Evolutionary conservation across 2,113 vertebrate species (phyloP).

Genomic region (Hippocampus guttulatus): DNA sequence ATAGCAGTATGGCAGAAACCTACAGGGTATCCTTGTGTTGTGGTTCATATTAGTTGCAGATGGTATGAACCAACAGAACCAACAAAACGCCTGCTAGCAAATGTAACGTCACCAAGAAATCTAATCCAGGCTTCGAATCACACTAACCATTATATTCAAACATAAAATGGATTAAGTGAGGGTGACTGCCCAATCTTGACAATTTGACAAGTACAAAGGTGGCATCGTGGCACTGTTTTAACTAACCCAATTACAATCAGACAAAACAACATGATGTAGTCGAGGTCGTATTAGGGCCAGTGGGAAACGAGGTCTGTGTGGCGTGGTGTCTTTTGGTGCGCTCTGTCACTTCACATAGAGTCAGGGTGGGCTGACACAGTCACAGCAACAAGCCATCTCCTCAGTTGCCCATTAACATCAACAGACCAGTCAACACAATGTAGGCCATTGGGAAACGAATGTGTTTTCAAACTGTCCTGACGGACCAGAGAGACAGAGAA

Average conservation of each 20-base stretch:
- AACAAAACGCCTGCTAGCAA: background rate
- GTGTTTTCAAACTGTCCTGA: conserved; percentile 6
- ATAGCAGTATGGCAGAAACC: background rate
- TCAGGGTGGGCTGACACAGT: conserved; percentile 36
- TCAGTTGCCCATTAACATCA: conserved; percentile 34
- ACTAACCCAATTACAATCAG: conserved; percentile 10
- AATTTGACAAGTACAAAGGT: background rate
- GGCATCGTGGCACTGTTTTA: background rate
- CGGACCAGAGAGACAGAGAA: too few relatives aligned
- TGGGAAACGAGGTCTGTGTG: conserved; percentile 47
- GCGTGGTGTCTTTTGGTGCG: conserved; percentile 55
- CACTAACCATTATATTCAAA: background rate
- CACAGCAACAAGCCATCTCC: conserved; percentile 40
- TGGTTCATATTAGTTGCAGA: background rate
- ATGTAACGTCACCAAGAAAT: background rate
- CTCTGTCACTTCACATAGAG: conserved; percentile 57
- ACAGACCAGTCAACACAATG: conserved; percentile 41
- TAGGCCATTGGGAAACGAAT: conserved; percentile 39
- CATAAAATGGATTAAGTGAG: background rate
- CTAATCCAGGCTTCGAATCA: conserved; percentile 21
- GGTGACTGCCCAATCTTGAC: background rate
- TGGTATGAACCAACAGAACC: background rate
- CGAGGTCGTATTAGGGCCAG: conserved; percentile 51
- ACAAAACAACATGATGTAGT: conserved; percentile 16
- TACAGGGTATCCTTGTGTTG: background rate